Percentiles rank a stretch among this genome's conserved stretches.
Conservation (phyloP, 1,140 invertebrate species). For the Zaprionus tsacasi region DNA sequence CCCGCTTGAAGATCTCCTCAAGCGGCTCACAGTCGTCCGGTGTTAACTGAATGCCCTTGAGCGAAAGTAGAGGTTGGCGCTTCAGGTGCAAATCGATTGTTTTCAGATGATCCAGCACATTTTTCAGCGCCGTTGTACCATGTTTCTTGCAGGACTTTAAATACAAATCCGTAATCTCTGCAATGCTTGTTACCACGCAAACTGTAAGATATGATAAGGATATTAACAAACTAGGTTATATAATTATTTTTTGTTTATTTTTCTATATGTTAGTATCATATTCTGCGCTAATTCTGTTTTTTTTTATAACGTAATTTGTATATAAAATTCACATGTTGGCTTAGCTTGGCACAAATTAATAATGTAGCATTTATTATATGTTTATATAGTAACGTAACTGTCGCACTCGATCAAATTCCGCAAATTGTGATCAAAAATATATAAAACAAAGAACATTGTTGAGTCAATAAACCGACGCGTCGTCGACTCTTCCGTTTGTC, state of each 20-base stretch:
- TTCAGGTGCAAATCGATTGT: constrained; percentile 84
- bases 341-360: neutral
- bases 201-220: constrained; percentile 41
- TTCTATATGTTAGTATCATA: no score
- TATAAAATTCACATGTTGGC: neutral
- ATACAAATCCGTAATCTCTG: constrained; percentile 89
- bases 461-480: constrained; percentile 65
- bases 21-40: constrained; percentile 88
- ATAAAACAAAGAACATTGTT: constrained; percentile 53
- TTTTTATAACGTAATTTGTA: no score
- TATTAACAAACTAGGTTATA: no score
- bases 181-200: constrained; percentile 67
- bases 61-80: constrained; percentile 85
- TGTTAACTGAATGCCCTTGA: constrained; percentile 86
- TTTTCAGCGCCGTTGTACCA: constrained; percentile 87
- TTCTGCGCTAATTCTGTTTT: no score
- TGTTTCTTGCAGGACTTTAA: constrained; percentile 89
- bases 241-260: no score
- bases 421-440: constrained; percentile 55
- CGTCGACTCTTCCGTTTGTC: constrained; percentile 34
- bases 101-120: constrained; percentile 90
- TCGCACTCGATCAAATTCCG: constrained; percentile 42
- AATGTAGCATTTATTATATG: neutral
- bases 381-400: neutral
- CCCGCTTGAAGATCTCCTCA: constrained; percentile 91